Conservation (phyloP, 2,113 vertebrate species). For the Rhagologus leucostigma region DNA sequence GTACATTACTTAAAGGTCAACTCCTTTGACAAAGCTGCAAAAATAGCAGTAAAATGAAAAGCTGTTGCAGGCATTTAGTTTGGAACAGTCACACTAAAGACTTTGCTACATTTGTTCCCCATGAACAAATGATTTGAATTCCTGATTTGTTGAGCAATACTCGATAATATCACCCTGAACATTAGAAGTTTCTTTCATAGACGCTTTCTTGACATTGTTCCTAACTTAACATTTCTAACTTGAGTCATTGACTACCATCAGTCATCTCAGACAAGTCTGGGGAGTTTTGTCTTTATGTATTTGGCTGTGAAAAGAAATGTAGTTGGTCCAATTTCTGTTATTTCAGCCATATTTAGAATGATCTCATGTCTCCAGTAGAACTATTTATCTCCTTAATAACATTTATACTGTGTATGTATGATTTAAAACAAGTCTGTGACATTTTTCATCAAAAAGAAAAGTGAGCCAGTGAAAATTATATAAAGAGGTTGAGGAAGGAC, state of each 20-base stretch:
- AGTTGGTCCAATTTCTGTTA: not conserved
- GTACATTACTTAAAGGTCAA: conserved; percentile 60
- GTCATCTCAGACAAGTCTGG: not conserved
- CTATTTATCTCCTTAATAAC: not conserved
- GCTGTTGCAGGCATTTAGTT: not conserved
- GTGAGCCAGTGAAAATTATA: not conserved
- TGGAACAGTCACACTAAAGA: not conserved
- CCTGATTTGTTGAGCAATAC: not conserved
- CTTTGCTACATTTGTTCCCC: not conserved
- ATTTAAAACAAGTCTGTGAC: not conserved
- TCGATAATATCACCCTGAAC: not conserved
- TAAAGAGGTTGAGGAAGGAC: not conserved
- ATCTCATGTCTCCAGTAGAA: not conserved
- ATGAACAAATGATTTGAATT: not conserved
- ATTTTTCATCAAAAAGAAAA: not conserved
- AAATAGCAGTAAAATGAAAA: conserved; percentile 24
- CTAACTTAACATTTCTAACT: not conserved
- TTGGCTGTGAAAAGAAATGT: not conserved
- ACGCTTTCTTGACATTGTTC: not conserved
- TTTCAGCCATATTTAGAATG: not conserved
- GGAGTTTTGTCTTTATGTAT: not conserved
- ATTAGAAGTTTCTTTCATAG: not conserved
- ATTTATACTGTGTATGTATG: not conserved
- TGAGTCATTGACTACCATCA: not conserved
- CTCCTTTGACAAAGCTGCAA: conserved; percentile 40